Percentiles rank a stretch among this genome's conserved stretches.
Evolutionary conservation across 2,113 vertebrate species (phyloP).

Genomic region (Anguilla rostrata): DNA sequence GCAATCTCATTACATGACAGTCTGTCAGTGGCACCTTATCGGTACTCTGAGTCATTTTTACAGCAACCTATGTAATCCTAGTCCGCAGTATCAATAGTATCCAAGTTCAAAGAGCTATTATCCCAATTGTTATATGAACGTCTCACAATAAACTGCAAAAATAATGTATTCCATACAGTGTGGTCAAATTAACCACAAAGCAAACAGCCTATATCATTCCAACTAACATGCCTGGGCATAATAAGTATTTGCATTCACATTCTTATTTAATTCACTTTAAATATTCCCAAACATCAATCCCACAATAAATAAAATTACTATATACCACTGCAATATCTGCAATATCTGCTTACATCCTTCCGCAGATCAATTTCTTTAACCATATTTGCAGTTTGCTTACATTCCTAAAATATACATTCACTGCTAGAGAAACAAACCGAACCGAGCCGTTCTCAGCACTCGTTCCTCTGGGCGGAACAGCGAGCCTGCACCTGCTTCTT

Average conservation of each 20-base stretch:
- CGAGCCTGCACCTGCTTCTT: constrained; percentile 6
- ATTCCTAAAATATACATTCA: constrained; percentile 24
- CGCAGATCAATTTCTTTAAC: neutral
- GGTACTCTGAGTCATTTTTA: neutral
- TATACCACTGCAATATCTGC: constrained; percentile 10
- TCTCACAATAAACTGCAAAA: neutral
- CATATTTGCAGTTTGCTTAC: constrained; percentile 28
- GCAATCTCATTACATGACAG: neutral
- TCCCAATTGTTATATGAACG: neutral
- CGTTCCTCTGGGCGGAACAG: neutral
- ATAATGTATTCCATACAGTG: neutral
- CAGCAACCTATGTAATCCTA: neutral
- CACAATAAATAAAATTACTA: constrained; percentile 13
- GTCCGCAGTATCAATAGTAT: neutral
- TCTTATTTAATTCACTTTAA: constrained; percentile 5
- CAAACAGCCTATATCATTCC: neutral
- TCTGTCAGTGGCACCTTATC: neutral
- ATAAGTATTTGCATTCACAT: constrained; percentile 17
- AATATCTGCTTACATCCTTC: constrained; percentile 23
- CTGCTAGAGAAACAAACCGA: constrained; percentile 16
- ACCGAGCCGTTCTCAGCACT: neutral
- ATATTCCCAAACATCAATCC: constrained; percentile 14
- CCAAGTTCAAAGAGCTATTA: neutral
- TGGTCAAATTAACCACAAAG: neutral
- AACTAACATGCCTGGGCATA: neutral